These are phyloP conservation scores for Eriosoma lanigerum DNA, from an alignment of 1,140 invertebrate species.

Conservation along the genomic window DNA sequence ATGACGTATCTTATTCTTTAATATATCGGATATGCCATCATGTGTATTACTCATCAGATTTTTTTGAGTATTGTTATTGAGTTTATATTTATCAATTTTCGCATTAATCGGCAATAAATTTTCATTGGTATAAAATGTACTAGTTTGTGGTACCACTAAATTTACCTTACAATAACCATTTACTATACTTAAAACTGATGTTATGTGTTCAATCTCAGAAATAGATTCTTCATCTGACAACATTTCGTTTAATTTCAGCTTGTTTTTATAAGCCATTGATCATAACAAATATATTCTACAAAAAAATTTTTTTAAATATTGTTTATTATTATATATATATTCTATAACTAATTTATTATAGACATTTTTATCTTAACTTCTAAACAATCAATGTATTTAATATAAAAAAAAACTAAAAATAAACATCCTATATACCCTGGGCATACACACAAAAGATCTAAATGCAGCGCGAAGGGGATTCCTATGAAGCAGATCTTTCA, in stretches of 20 bases:
- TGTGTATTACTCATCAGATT: not conserved
- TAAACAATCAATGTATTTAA: too few species aligned
- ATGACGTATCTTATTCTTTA: not conserved
- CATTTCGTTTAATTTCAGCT: not conserved
- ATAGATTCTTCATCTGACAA: not conserved
- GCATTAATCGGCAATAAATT: constrained; percentile 31
- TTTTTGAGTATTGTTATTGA: not conserved
- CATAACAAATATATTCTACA: too few species aligned
- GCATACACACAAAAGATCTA: too few species aligned
- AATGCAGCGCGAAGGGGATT: too few species aligned
- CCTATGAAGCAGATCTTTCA: too few species aligned
- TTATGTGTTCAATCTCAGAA: not conserved
- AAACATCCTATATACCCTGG: too few species aligned
- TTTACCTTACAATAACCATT: constrained; percentile 37
- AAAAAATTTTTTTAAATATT: too few species aligned
- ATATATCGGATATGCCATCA: not conserved
- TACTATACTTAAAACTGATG: not conserved
- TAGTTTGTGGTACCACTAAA: constrained; percentile 26
- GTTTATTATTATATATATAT: too few species aligned
- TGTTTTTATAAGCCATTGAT: too few species aligned
- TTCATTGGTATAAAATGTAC: not conserved
- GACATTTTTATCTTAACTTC: too few species aligned
- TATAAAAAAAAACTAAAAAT: too few species aligned
- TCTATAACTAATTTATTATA: too few species aligned
- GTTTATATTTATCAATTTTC: not conserved